These are phyloP conservation scores for Odontocolon sp. DNA, from an alignment of 2,888 invertebrate genomes.

Conservation along the genomic window DNA sequence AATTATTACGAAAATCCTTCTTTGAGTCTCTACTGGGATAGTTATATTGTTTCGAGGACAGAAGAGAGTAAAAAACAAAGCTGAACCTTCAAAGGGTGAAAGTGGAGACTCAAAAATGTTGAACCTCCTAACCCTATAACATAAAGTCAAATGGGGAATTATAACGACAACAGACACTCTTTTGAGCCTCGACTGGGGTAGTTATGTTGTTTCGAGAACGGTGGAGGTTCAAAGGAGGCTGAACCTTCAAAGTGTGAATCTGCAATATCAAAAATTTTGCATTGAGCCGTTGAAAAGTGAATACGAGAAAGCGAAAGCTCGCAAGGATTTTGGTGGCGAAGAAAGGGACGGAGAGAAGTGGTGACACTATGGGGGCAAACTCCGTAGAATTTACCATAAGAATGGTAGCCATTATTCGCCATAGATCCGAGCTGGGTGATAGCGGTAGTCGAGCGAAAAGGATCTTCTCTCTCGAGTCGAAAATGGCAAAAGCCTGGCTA, in stretches of 20 bases:
- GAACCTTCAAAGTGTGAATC: slow-evolving; percentile 31
- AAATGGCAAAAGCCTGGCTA: slow-evolving; percentile 78
- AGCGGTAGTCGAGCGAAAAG: slow-evolving; percentile 61
- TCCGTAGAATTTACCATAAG: slow-evolving; percentile 77
- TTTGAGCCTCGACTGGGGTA: too few relatives aligned
- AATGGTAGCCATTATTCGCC: slow-evolving; percentile 80
- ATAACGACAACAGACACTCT: too few relatives aligned
- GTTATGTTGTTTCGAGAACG: too few relatives aligned
- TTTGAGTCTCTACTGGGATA: too few relatives aligned
- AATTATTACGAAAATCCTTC: too few relatives aligned
- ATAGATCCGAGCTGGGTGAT: slow-evolving; percentile 78
- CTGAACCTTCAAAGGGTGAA: too few relatives aligned
- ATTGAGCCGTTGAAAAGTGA: slow-evolving; percentile 30
- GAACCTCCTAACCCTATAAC: too few relatives aligned
- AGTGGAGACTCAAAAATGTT: too few relatives aligned
- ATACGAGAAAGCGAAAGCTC: slow-evolving; percentile 39
- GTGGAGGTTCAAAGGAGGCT: too few relatives aligned
- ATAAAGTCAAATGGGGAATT: too few relatives aligned
- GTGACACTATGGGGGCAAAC: slow-evolving; percentile 29
- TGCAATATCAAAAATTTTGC: slow-evolving; percentile 29
- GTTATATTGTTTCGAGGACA: too few relatives aligned
- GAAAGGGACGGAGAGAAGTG: slow-evolving; percentile 19
- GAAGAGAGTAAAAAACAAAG: too few relatives aligned
- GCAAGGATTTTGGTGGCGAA: not conserved
- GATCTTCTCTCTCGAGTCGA: slow-evolving; percentile 73